Evolutionary conservation across 2,888 invertebrate species (phyloP), one percentile per base, ranked within the genome.

Genomic region (Hofmannophila pseudospretella): DNA sequence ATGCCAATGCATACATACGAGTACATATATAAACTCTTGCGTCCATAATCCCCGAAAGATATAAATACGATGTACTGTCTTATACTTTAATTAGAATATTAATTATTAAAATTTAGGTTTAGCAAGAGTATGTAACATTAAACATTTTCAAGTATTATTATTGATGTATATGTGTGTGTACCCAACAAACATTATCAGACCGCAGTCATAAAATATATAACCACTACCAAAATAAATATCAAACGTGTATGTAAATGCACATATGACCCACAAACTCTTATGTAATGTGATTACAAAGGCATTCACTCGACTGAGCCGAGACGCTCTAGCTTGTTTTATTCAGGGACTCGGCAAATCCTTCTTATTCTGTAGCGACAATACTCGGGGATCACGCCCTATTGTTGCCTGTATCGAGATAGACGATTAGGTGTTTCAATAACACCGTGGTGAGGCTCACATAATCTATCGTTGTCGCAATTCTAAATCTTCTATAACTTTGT

Each of bases 281-380:
- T 63, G 65, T 61, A 54, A 56, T 66, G 63, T 67, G 70, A 78
- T 78, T 75, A 79, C 71, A 64, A 67, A 66, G 66, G 72, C 66
- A 67, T 79, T 77, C 70, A 67, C 66, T 56, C 52, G 61, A 54
- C 49, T 54, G 61, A 70, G 61, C 60, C 65, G 60, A 65, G 67
- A 63, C 54, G 60, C 61, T 19, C 34, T 55, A 58, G 67, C 66
- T 74, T 78, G 77, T 77, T 78, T 79, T 70, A 79, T 79, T 74
- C 75, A 61, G 58, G 65, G 62, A 59, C 59, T 67, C 50, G 50
- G 67, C 63, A 81, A 80, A 81, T 77, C 81, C 78, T 67, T 75
- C 59, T 70, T 58, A 78, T 81, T 80, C 78, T 76, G 57, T 56
- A 50, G 58, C 67, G 63, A 80, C 79, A 81, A 79, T 80, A 64